A percentile compares a stretch with the other conserved stretches of the same genome.
phyloP scores from a whole-genome alignment of 2,888 invertebrate genomes.

The Ophion obscuratus region DNA sequence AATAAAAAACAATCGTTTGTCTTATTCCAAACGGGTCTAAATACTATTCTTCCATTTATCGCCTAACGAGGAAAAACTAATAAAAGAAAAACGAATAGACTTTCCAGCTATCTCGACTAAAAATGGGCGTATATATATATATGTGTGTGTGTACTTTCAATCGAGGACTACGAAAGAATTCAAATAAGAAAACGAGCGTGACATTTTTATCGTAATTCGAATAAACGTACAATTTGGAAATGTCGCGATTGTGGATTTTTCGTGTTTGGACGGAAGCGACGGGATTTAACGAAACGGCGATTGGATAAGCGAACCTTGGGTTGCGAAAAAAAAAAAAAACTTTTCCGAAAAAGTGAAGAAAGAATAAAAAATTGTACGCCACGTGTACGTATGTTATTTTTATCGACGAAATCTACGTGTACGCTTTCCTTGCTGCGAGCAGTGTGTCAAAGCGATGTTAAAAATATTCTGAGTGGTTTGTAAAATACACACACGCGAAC shows the following conservation, averaged over 20 bases:
- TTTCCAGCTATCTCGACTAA: not conserved
- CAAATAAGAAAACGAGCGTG: not conserved
- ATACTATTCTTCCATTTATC: conserved; percentile 22
- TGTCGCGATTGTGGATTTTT: not conserved
- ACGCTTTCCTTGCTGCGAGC: conserved; percentile 46
- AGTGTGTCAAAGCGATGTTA: conserved; percentile 47
- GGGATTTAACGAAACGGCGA: not conserved
- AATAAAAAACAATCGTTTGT: not conserved
- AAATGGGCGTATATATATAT: not conserved
- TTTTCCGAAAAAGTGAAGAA: conserved; percentile 13
- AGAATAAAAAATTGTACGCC: conserved; percentile 28
- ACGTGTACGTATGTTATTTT: conserved; percentile 12
- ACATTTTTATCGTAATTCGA: not conserved
- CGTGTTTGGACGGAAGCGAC: not conserved
- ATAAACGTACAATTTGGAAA: too few relatives aligned
- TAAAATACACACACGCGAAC: conserved; percentile 32
- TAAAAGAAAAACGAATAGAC: not conserved
- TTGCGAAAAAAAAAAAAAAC: not conserved
- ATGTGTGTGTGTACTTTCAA: not conserved
- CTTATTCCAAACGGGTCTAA: conserved; percentile 1
- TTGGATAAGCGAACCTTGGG: not conserved
- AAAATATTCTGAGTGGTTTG: conserved; percentile 46
- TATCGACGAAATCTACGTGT: conserved; percentile 41
- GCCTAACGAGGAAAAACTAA: not conserved
- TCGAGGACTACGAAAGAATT: not conserved